Conservation (phyloP, 2,888 invertebrate genomes). For the Athalia rosae region DNA sequence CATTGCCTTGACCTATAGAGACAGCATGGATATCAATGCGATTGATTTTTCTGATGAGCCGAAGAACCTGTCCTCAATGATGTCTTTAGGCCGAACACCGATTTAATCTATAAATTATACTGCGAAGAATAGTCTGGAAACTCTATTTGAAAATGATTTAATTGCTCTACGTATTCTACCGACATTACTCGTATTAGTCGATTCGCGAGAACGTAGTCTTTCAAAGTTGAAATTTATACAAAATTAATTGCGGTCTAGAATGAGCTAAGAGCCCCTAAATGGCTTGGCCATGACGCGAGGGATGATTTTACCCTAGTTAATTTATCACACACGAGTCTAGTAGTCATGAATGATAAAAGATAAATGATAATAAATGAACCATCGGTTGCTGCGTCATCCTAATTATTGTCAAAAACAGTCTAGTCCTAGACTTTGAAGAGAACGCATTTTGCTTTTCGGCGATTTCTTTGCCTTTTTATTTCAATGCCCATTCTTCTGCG, state of each 20-base stretch:
- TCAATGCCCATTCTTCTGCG: too few relatives aligned
- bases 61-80: not conserved
- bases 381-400: too few relatives aligned
- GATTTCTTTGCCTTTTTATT: too few relatives aligned
- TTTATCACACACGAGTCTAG: too few relatives aligned
- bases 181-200: too few relatives aligned
- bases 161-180: conserved; percentile 47
- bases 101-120: not conserved
- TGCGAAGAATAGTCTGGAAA: not conserved
- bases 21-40: conserved; percentile 50
- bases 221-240: conserved; percentile 51
- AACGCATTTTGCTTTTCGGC: too few relatives aligned
- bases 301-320: too few relatives aligned
- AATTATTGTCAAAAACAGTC: too few relatives aligned
- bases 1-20: conserved; percentile 47
- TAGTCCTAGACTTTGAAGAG: too few relatives aligned
- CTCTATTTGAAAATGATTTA: conserved; percentile 43
- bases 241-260: conserved; percentile 49
- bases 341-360: too few relatives aligned
- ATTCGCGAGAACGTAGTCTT: too few relatives aligned
- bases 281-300: conserved; percentile 7
- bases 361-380: too few relatives aligned
- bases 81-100: not conserved
- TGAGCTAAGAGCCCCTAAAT: conserved; percentile 45
- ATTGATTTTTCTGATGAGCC: conserved; percentile 9